A percentile compares a stretch with the other conserved stretches of the same genome.
Conservation (phyloP, 2,888 invertebrate species). For the Dasypogon diadema region DNA sequence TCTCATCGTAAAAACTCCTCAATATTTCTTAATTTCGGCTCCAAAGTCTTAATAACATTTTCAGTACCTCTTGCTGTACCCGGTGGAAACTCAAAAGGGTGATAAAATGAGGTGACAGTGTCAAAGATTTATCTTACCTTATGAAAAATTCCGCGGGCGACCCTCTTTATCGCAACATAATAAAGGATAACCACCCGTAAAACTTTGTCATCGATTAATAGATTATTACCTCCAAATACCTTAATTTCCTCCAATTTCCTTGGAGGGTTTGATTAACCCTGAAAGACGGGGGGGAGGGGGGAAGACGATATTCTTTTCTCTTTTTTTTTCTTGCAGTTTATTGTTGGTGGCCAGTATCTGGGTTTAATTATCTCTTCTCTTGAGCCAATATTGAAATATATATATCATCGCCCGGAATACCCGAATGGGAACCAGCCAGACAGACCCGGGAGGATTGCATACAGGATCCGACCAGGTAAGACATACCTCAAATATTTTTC, state of each 20-base stretch:
- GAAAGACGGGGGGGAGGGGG: not conserved
- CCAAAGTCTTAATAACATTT: conserved; percentile 29
- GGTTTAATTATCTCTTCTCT: conserved; percentile 33
- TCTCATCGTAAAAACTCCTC: conserved; percentile 32
- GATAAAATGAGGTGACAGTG: conserved; percentile 30
- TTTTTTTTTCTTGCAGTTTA: conserved; percentile 22
- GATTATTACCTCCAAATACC: conserved; percentile 45
- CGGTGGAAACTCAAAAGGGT: conserved; percentile 4
- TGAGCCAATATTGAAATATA: conserved; percentile 31
- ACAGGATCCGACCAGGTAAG: not conserved
- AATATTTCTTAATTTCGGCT: conserved; percentile 42
- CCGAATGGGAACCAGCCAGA: not conserved
- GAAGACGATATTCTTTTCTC: conserved; percentile 5
- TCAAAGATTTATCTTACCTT: conserved; percentile 31
- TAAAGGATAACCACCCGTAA: conserved; percentile 42
- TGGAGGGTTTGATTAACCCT: conserved; percentile 10
- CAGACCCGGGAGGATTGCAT: not conserved
- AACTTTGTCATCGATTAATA: conserved; percentile 44
- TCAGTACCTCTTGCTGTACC: not conserved
- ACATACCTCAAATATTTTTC: conserved; percentile 29
- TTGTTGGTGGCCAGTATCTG: conserved; percentile 9
- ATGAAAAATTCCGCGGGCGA: conserved; percentile 20
- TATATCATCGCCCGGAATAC: conserved; percentile 14
- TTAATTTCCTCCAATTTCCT: conserved; percentile 28
- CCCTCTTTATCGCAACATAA: conserved; percentile 21